Base-by-base conservation (phyloP, 2,113 vertebrate species). In the Prolemur simus region DNA sequence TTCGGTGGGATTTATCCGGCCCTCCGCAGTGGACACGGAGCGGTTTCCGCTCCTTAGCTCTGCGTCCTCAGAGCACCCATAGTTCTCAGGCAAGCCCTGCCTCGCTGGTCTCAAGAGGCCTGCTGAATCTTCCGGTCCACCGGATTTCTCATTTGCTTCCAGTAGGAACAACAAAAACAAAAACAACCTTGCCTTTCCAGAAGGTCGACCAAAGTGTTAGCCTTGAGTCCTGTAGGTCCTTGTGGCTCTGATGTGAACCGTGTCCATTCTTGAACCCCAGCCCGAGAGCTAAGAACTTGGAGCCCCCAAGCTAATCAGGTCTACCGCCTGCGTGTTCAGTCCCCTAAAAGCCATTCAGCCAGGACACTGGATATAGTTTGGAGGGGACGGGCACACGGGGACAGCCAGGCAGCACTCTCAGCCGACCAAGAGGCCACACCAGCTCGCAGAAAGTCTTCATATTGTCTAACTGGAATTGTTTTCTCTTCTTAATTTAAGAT, bases 251-350 rank as follows among this genome's bases (percentile, higher is more conserved):
- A 12, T 8, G 47, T 45, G 63, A 7, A n/a, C 42, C 13, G 2
- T 73, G 37, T 58, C 39, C 11, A 2, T 3, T 85, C 13, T 18
- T 74, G 27, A 88, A n/a, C 39, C 2, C 49, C 2, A 4, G 54
- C 7, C 42, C 0, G 0, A 56, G 21, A 23, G 0, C 11, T 71
- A 37, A 83, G 54, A 54, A 3, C 1, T 4, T 37, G 47, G 29
- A 39, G 15, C 11, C 0, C 39, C 47, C 8, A 20, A 49, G 60
- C 42, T 12, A 47, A 15, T 39, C 66, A 54, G 47, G 29, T 8
- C 69, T 47, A 49, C 39, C 60, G 18, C 20, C 77, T 18, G 2
- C 29, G 42, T 37, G 21, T 29, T 85, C 73, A 64, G 15, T 58
- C 89, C 20, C 37, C 23, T 0, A 2, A 87, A 76, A 37, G 27